Percentiles rank a stretch among this genome's conserved stretches.
These are phyloP conservation scores for Ormyrus labotus DNA, from an alignment of 2,888 invertebrate genomes.

Conservation along the genomic window DNA sequence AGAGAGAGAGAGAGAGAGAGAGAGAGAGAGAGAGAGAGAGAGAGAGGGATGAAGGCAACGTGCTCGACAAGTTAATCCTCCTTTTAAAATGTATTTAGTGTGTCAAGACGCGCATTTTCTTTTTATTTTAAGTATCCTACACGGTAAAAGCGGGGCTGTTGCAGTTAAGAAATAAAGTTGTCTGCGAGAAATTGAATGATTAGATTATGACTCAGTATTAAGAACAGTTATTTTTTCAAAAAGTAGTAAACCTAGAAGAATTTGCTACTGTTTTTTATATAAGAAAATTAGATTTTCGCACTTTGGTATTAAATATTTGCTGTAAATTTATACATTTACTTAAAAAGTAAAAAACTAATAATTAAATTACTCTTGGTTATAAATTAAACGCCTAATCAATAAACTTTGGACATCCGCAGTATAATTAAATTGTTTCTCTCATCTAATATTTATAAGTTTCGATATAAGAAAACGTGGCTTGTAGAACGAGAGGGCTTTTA, in stretches of 20 bases:
- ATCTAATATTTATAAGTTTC: constrained; percentile 10
- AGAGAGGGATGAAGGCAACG: too few relatives aligned
- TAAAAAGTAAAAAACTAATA: too few relatives aligned
- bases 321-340: too few relatives aligned
- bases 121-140: background rate
- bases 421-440: constrained; percentile 8
- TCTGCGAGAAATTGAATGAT: too few relatives aligned
- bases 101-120: background rate
- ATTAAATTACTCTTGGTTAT: too few relatives aligned
- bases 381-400: background rate
- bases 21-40: too few relatives aligned
- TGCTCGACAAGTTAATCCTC: constrained; percentile 25
- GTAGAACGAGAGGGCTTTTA: constrained; percentile 13
- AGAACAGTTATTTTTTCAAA: background rate
- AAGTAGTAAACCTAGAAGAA: too few relatives aligned
- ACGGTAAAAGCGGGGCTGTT: background rate
- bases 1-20: background rate
- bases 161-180: too few relatives aligned
- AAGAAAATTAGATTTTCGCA: too few relatives aligned
- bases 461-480: constrained; percentile 2
- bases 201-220: background rate
- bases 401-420: background rate
- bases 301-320: too few relatives aligned
- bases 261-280: too few relatives aligned
- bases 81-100: constrained; percentile 22